Evolutionary conservation across 1,140 invertebrate genomes (phyloP).

Genomic region (Heliothis virescens): DNA sequence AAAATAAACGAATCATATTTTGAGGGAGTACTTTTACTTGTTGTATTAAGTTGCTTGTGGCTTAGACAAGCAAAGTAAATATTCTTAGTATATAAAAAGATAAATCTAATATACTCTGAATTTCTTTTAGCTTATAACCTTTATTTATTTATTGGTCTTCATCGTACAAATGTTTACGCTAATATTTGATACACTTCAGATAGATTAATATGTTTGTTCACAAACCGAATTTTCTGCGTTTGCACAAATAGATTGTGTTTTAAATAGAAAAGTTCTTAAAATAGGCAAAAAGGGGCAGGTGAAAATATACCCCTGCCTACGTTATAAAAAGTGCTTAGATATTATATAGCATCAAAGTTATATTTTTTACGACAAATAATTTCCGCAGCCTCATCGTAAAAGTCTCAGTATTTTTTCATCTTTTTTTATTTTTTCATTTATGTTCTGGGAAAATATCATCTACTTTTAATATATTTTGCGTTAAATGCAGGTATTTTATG

Average conservation of each 20-base stretch:
- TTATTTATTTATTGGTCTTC: too few species aligned
- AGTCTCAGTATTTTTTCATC: conserved; percentile 38
- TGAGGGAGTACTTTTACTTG: conserved; percentile 7
- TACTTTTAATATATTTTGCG: conserved; percentile 30
- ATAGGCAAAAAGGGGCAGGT: too few species aligned
- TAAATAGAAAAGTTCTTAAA: conserved; percentile 3
- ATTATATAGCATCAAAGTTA: conserved; percentile 33
- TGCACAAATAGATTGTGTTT: not conserved
- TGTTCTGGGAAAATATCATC: conserved; percentile 41
- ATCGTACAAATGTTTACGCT: too few species aligned
- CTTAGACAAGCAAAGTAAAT: conserved; percentile 7
- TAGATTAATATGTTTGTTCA: too few species aligned
- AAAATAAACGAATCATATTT: conserved; percentile 25
- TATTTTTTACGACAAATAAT: conserved; percentile 42
- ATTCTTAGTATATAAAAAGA: conserved; percentile 18
- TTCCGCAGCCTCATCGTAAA: conserved; percentile 37
- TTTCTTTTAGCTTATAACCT: not conserved
- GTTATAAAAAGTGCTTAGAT: not conserved
- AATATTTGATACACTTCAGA: too few species aligned
- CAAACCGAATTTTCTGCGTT: too few species aligned
- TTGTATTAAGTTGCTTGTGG: conserved; percentile 13
- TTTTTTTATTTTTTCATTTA: conserved; percentile 20
- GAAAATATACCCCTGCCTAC: too few species aligned
- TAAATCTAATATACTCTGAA: too few species aligned
- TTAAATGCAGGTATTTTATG: conserved; percentile 28